Evolutionary conservation across 2,888 invertebrate species (phyloP).

Genomic region (Andrena praecox): DNA sequence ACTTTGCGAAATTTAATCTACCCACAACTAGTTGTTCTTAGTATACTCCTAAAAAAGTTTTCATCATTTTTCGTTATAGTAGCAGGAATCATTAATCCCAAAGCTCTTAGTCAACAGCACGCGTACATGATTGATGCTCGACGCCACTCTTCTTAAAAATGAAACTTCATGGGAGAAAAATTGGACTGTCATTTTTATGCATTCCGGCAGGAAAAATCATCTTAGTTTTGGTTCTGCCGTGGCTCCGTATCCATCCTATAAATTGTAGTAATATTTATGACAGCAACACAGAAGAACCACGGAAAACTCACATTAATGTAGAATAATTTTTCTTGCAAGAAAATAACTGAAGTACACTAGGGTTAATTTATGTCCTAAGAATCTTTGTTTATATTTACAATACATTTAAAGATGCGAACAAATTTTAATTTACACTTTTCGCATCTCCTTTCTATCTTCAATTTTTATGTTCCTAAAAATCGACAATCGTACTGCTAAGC

Average conservation of each 20-base stretch:
- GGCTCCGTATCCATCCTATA: background rate
- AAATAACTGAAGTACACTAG: too few relatives aligned
- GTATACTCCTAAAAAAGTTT: background rate
- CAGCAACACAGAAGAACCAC: background rate
- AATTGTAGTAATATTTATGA: background rate
- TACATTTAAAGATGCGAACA: too few relatives aligned
- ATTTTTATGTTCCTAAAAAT: too few relatives aligned
- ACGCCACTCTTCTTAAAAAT: background rate
- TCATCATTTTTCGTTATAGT: background rate
- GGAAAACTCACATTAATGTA: too few relatives aligned
- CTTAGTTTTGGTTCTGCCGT: background rate
- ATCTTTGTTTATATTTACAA: too few relatives aligned
- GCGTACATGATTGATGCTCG: background rate
- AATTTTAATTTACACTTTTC: too few relatives aligned
- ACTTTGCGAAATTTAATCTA: too few relatives aligned
- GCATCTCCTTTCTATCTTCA: too few relatives aligned
- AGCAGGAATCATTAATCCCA: conserved; percentile 3
- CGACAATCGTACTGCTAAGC: too few relatives aligned
- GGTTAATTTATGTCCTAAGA: too few relatives aligned
- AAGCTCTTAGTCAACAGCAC: background rate
- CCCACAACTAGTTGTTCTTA: too few relatives aligned
- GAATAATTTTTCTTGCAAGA: too few relatives aligned
- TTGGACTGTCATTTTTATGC: background rate
- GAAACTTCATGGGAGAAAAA: conserved; percentile 23
- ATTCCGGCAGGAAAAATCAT: background rate